A percentile compares a stretch with the other conserved stretches of the same genome.
Evolutionary conservation across 2,888 invertebrate species (phyloP).

Genomic region (Ypsolopha scabrella): DNA sequence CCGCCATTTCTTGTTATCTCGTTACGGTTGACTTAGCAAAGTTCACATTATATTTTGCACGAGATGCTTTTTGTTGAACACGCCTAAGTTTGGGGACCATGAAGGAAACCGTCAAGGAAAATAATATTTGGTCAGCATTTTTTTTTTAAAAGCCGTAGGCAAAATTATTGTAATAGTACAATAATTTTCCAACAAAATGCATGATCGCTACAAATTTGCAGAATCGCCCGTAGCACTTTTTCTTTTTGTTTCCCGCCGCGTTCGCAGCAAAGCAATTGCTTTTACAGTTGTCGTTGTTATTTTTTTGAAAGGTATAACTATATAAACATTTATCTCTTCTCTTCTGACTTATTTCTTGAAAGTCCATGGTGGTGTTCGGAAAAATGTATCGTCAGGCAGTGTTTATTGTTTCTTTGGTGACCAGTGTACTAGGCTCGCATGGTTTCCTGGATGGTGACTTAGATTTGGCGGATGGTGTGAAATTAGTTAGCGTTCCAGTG

Average conservation of each 20-base stretch:
- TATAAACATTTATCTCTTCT: slow-evolving; percentile 44
- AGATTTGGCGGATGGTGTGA: slow-evolving; percentile 74
- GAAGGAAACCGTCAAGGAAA: no score
- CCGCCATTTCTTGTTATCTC: no score
- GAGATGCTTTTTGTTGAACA: no score
- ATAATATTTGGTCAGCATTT: no score
- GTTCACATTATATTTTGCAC: no score
- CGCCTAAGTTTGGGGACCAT: no score
- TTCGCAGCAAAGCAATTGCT: slow-evolving; percentile 36
- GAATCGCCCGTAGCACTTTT: slow-evolving; percentile 28
- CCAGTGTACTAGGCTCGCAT: slow-evolving; percentile 25
- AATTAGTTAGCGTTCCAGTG: slow-evolving; percentile 66
- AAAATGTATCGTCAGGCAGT: background rate
- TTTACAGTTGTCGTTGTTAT: slow-evolving; percentile 31
- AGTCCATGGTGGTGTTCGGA: slow-evolving; percentile 10
- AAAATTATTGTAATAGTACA: no score
- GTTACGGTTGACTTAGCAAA: no score
- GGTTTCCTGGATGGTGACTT: slow-evolving; percentile 58
- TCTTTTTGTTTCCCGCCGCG: slow-evolving; percentile 18
- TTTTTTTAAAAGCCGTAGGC: no score
- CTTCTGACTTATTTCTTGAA: slow-evolving; percentile 53
- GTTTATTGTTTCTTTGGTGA: slow-evolving; percentile 21
- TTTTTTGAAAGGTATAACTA: slow-evolving; percentile 63
- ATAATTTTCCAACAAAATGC: no score
- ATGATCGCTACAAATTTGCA: slow-evolving; percentile 13